Evolutionary conservation across 1,140 invertebrate genomes (phyloP), one percentile per base, ranked within the genome.

Genomic region (Delia radicum): DNA sequence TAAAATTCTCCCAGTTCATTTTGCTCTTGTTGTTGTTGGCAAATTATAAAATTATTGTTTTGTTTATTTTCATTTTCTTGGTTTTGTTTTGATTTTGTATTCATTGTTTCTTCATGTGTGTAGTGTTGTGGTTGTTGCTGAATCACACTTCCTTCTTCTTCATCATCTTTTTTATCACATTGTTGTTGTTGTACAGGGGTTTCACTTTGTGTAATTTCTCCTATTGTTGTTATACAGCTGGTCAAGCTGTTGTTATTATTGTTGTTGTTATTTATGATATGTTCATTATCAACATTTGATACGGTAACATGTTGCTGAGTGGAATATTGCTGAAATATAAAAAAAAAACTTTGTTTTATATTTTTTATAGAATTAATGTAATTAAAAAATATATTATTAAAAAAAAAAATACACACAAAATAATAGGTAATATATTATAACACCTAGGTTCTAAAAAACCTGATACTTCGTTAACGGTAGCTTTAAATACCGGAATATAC

Each of bases 51-150:
- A 67, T 74, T 65, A 61, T 73, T 74, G 42, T 73, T 73, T 69
- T 69, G 65, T 69, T 69, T 69, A 69, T 69, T 69, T 69, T 69
- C 65, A 3, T 31, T 33, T 62, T 76, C 61, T 73, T 76, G 42
- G 21, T 48, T 84, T 82, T 84, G 82, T 84, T 84, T 79, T 82
- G 81, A 81, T 84, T 80, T 80, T 65, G 75, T 79, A 80, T 84
- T 84, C 81, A 80, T 13, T 37, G 12, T 28, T 69, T 26, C 31
- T 24, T 61, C 46, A 10, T 62, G 46, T 27, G 7, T 61, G 12
- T 29, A 27, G 0, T 28, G 28, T 13, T n/a, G 18, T 7, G 3
- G 4, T 62, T 75, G 31, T 69, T 37, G 46, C 28, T 61, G 67
- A n/a, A 29, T 61, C 31, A 33, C 24, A 33, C 18, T 69, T n/a